Percentiles rank a stretch among this genome's conserved stretches.
These are phyloP conservation scores for Hyles vespertilio DNA, from an alignment of 1,140 invertebrate genomes.

Conservation along the genomic window DNA sequence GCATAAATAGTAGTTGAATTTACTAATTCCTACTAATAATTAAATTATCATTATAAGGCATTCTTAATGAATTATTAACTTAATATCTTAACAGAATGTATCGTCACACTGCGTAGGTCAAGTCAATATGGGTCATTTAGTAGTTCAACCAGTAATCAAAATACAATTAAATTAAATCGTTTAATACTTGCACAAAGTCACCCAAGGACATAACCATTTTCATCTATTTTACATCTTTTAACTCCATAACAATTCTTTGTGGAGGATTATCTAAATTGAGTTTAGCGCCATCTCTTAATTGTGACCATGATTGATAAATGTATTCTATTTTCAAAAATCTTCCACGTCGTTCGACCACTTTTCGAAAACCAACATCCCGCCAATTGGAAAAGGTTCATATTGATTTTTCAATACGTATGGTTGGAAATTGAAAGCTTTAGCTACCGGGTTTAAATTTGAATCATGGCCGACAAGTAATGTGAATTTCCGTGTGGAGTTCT, in stretches of 20 bases:
- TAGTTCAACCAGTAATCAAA: not conserved
- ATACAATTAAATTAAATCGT: conserved; percentile 1
- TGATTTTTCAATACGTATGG: conserved; percentile 33
- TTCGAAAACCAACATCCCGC: conserved; percentile 62
- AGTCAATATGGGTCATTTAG: not conserved
- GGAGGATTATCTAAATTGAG: conserved; percentile 37
- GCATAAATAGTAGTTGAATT: too few species aligned
- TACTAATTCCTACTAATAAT: too few species aligned
- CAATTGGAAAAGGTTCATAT: conserved; percentile 47
- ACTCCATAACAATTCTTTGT: conserved; percentile 31
- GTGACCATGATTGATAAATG: conserved; percentile 48
- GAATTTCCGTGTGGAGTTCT: conserved; percentile 29
- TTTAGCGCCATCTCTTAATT: conserved; percentile 35
- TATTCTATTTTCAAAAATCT: conserved; percentile 50
- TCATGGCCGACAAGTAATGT: conserved; percentile 40
- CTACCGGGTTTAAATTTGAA: conserved; percentile 38
- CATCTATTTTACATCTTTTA: conserved; percentile 40
- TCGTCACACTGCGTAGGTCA: too few species aligned
- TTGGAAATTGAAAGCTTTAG: conserved; percentile 32
- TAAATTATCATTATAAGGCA: too few species aligned
- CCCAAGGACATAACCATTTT: conserved; percentile 47
- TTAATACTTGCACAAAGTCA: conserved; percentile 35
- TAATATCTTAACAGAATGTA: too few species aligned
- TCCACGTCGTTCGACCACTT: conserved; percentile 42
- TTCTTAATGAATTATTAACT: too few species aligned